Percentiles rank a stretch among this genome's conserved stretches.
phyloP scores from a whole-genome alignment of 2,113 vertebrate species.

The Tautogolabrus adspersus region DNA sequence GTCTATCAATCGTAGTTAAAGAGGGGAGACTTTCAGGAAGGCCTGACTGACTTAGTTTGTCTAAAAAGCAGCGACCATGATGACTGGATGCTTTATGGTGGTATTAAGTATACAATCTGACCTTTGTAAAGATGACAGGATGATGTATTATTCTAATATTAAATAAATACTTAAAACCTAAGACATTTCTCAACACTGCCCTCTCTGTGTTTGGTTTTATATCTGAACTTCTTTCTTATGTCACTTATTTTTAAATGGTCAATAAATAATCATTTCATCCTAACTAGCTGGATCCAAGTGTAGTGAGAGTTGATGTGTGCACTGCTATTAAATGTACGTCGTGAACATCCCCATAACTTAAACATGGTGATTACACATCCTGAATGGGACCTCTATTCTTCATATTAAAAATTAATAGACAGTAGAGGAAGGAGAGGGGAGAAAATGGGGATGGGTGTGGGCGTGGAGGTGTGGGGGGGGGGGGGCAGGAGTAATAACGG shows the following conservation, averaged over 20 bases:
- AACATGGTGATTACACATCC: conserved; percentile 68
- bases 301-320: not conserved
- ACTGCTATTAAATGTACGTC: conserved; percentile 49
- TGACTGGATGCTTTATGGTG: too few relatives aligned
- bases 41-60: too few relatives aligned
- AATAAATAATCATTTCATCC: not conserved
- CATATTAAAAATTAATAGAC: conserved; percentile 56
- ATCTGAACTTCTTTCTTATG: not conserved
- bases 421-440: not conserved
- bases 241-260: not conserved
- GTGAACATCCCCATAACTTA: conserved; percentile 58
- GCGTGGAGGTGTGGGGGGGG: too few relatives aligned
- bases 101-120: too few relatives aligned
- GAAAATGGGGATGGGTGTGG: not conserved
- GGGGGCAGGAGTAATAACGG: not conserved
- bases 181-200: too few relatives aligned
- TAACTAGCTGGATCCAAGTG: not conserved
- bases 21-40: too few relatives aligned
- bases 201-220: too few relatives aligned
- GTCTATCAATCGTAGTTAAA: too few relatives aligned
- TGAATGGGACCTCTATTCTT: conserved; percentile 53
- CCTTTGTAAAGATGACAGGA: too few relatives aligned
- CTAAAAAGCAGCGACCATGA: too few relatives aligned
- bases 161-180: too few relatives aligned
- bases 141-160: too few relatives aligned